Evolutionary conservation across 2,888 invertebrate species (phyloP), one percentile per base, ranked within the genome.

Genomic region (Cantharis rufa): DNA sequence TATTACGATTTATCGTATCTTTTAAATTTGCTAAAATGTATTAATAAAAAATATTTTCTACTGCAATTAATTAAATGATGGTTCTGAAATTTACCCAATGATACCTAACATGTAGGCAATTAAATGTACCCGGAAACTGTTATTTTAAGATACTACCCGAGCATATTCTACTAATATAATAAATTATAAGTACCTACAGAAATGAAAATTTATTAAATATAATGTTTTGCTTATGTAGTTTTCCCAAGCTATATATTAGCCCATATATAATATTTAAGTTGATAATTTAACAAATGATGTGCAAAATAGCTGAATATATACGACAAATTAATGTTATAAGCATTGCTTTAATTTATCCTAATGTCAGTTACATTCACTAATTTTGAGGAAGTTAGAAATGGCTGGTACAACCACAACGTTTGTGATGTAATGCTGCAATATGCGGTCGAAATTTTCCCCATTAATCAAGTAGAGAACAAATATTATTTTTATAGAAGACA

Each of bases 1-100:
- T 72, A 75, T 75, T 78, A 74, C 72, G 72, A 63, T 74, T 21
- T 68, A 15, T 72, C 16, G 66, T 63, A 63, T 63, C 63, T 63
- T 63, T 63, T 28, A 72, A 72, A 32, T 66, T 27, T 48, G 48
- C 32, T 48, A 48, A 28, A 70, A 48, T 15, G 15, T 15, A 15
- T 21, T 24, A 21, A 21, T 66, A 5, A 21, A 13, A 15, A 18
- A 63, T 66, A 15, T 66, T 24, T 66, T 24, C n/a, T 13, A 15
- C 15, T n/a, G 18, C n/a, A 21, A 21, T 48, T 11, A n/a, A 48
- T 48, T 48, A 0, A 48, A 48, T 48, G 1, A 7, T 48, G n/a
- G n/a, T n/a, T 2, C 0, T 48, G 7, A 48, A 48, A 48, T n/a
- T n/a, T 48, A 11, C 28, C 28, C 10, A 28, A 1, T 32, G 13